These are phyloP conservation scores for Mustela nigripes DNA, from an alignment of 2,113 vertebrate genomes.

Conservation along the genomic window DNA sequence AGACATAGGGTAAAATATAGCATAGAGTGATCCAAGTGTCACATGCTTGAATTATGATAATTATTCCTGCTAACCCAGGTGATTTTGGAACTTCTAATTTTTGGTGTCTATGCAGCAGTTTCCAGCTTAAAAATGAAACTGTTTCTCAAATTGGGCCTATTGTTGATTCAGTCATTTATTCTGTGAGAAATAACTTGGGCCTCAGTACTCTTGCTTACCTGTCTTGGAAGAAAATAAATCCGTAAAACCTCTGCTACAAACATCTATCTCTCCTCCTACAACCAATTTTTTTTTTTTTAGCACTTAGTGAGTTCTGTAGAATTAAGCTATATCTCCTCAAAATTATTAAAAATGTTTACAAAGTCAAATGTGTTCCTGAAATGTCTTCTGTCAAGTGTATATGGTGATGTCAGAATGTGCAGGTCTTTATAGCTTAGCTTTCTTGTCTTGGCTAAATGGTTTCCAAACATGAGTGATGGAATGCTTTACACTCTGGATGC, in stretches of 20 bases:
- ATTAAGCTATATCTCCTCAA: constrained; percentile 22
- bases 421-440: constrained; percentile 46
- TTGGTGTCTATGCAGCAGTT: background rate
- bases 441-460: constrained; percentile 47
- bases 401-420: background rate
- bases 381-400: constrained; percentile 51
- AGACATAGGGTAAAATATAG: background rate
- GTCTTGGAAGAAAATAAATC: constrained; percentile 1
- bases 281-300: background rate
- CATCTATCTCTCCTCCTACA: background rate
- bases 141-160: background rate
- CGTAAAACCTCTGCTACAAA: background rate
- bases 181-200: background rate
- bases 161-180: background rate
- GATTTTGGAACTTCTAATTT: background rate
- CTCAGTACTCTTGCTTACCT: background rate
- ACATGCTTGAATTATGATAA: background rate
- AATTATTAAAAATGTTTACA: constrained; percentile 36
- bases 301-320: background rate
- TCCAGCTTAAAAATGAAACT: background rate
- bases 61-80: background rate
- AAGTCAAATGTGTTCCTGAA: constrained; percentile 51
- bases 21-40: background rate
- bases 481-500: background rate
- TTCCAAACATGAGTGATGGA: background rate